A percentile compares a stretch with the other conserved stretches of the same genome.
Conservation (phyloP, 2,797 vertebrate genomes). For the Salmo trutta region DNA sequence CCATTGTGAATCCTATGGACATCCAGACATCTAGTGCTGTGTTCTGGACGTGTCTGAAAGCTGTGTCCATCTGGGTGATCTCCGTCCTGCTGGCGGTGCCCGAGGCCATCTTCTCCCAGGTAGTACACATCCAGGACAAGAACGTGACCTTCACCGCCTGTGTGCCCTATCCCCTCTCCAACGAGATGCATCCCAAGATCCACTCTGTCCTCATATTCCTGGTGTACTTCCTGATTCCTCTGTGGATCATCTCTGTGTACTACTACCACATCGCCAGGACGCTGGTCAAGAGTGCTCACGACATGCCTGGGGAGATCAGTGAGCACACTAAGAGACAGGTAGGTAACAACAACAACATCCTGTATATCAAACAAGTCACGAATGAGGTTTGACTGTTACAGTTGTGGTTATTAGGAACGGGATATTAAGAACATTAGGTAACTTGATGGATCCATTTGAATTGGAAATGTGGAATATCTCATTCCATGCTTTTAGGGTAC, state of each 20-base stretch:
- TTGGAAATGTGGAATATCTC: conserved; percentile 58
- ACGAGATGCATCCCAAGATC: conserved; percentile 89
- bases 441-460: background rate
- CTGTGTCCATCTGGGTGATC: conserved; percentile 86
- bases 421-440: background rate
- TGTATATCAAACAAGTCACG: conserved; percentile 38
- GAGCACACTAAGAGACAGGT: conserved; percentile 78
- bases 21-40: conserved; percentile 88
- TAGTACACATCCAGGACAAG: conserved; percentile 74
- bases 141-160: conserved; percentile 88
- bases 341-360: background rate
- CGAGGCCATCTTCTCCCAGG: conserved; percentile 85
- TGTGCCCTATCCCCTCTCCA: conserved; percentile 87
- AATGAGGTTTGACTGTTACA: background rate
- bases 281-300: conserved; percentile 88
- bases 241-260: conserved; percentile 89
- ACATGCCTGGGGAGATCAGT: conserved; percentile 91
- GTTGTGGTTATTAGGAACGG: background rate
- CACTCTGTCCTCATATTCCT: conserved; percentile 93
- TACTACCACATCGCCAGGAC: conserved; percentile 93
- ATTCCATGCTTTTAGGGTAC: too few relatives aligned
- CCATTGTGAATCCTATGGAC: conserved; percentile 97
- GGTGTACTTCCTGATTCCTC: conserved; percentile 92
- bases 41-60: conserved; percentile 88
- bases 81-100: conserved; percentile 88